phyloP scores from a whole-genome alignment of 2,888 invertebrate species.

The Lasioglossum pauxillum region DNA sequence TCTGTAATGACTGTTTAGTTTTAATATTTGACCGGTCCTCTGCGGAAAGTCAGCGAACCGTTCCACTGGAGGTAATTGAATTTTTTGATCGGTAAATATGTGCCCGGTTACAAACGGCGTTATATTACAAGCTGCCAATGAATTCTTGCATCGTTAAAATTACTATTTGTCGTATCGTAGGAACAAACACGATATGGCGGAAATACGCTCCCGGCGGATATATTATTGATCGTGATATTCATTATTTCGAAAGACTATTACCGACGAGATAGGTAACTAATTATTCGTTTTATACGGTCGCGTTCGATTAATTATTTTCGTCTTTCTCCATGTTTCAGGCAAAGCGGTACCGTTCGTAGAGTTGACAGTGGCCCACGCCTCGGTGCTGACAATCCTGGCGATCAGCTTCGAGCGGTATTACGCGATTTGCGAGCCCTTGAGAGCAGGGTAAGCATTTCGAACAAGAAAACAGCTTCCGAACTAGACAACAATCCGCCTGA shows the following conservation, averaged over 20 bases:
- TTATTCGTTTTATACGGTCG: not conserved
- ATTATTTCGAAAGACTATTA: not conserved
- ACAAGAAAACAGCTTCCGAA: not conserved
- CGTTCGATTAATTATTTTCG: not conserved
- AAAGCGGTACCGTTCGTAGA: constrained; percentile 97
- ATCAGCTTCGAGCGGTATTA: constrained; percentile 96
- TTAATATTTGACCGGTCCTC: not conserved
- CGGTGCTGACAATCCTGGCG: constrained; percentile 95
- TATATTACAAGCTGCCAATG: not conserved
- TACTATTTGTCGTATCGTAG: not conserved
- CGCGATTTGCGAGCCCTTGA: constrained; percentile 96
- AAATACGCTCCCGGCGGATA: not conserved
- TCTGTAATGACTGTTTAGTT: not conserved
- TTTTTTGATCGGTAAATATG: constrained; percentile 5
- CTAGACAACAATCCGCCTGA: not conserved
- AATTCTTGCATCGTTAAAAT: not conserved
- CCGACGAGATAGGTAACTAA: not conserved
- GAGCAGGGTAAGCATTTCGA: constrained; percentile 87
- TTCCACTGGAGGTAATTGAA: not conserved
- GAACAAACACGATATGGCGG: not conserved
- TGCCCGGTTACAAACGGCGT: not conserved
- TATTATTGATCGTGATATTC: not conserved
- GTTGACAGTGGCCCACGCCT: constrained; percentile 95
- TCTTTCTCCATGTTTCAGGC: constrained; percentile 86
- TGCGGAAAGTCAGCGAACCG: not conserved